Base-by-base conservation (phyloP, 64 coral and sea anemone genomes). In the Acropora yongei region DNA sequence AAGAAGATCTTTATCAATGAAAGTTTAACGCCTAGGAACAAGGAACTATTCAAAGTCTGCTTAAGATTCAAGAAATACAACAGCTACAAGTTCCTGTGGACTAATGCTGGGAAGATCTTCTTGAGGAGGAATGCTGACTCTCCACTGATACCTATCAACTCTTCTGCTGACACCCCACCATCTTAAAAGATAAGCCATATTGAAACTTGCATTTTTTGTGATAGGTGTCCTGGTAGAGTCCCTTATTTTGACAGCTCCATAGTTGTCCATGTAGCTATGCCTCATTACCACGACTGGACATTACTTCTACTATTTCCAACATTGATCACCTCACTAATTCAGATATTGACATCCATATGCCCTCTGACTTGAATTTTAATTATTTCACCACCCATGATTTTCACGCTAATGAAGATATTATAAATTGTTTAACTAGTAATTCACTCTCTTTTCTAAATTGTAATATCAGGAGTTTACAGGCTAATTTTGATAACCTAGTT, bases 401-500 rank as follows among this genome's bases (percentile, higher is more conserved):
- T 19, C 71, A 89, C 53, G 13, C 57, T 57, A 63, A 78, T 44
- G n/a, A 44, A 66, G 75, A 83, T 18, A 57, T 73, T 61, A 57
- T 47, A 58, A 20, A 83, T 47, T 74, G 57, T 69, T 16, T 48
- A 12, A 18, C 57, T 42, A 74, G 12, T 43, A 78, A 78, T 78
- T 13, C 76, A 14, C 2, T 49, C 14, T 48, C 44, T 12, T 95
- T 57, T 74, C 80, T 79, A 74, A 60, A 11, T 58, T 95, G 40
- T 80, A 95, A 80, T 53, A 53, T 53, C 9, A 53, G 0, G 50
- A 53, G 50, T 8, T 53, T 53, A 8, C 50, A 53, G 50, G 69
- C 45, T 44, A 95, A 90, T 91, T 79, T 95, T 71, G 77, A 88
- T 57, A 53, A 89, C 10, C 49, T 95, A 0, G 13, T 46, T 41